A percentile compares a stretch with the other conserved stretches of the same genome.
Conservation (phyloP, 2,113 vertebrate species). For the Dicrurus megarhynchus region DNA sequence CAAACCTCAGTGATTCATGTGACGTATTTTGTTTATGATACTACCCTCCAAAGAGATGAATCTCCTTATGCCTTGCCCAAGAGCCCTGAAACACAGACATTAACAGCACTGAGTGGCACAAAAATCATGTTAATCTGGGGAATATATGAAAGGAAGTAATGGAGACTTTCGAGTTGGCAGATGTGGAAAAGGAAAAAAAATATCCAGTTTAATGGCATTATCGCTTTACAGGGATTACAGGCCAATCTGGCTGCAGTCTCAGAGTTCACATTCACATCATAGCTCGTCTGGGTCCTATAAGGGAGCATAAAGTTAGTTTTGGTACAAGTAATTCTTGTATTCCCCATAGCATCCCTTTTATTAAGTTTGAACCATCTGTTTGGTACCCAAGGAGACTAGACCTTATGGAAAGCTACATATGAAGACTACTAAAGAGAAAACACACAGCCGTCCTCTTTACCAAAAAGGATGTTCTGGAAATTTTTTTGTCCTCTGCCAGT, state of each 20-base stretch:
- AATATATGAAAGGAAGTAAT: background rate
- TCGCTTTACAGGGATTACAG: background rate
- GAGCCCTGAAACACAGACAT: background rate
- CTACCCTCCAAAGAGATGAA: background rate
- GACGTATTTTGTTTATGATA: background rate
- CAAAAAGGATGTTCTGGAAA: background rate
- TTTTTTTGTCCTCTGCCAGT: background rate
- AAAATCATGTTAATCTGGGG: background rate
- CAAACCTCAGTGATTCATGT: background rate
- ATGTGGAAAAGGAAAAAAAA: background rate
- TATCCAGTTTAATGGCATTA: background rate
- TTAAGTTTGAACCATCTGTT: slow-evolving; percentile 27
- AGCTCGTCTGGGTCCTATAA: background rate
- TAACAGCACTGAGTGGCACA: background rate
- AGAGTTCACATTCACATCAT: background rate
- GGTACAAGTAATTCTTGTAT: background rate
- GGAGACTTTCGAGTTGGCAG: background rate
- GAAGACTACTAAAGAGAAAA: background rate
- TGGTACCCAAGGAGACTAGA: background rate
- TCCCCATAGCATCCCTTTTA: background rate
- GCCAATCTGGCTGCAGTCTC: background rate
- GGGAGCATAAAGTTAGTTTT: background rate
- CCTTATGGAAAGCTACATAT: background rate
- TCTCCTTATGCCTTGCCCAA: background rate
- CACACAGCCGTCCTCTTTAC: background rate